Evolutionary conservation across 2,797 vertebrate species (phyloP), one percentile per base, ranked within the genome.

Genomic region (Brachyrhaphis roseni): DNA sequence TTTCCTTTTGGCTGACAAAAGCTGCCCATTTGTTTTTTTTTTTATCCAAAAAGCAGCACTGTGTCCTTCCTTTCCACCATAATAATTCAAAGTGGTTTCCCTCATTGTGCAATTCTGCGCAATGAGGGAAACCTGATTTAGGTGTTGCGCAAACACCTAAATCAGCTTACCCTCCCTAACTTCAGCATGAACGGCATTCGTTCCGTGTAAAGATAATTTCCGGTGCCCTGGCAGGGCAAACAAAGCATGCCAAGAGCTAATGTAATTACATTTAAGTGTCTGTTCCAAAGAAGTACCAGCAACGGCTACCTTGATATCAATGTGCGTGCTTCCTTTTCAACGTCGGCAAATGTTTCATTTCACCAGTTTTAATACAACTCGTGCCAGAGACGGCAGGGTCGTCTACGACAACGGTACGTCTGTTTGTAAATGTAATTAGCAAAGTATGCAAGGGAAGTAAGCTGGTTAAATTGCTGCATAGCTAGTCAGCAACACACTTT

Each of bases 131-230:
- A 43, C 41, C 10, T 10, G 41, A 43, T 43, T 43, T 43, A 43
- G 41, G 41, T 43, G 41, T 43, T 43, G 41, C 77, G 81, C 81
- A 87, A 87, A 81, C 83, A 82, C n/a, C 86, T 86, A 91, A 94
- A 94, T 93, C 85, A 46, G 88, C 84, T 92, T 93, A 89, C 80
- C 84, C 89, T 79, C 86, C 84, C 72, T 79, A 84, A 81, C 87
- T 87, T 84, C 78, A 75, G 85, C 82, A 84, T 81, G 86, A 93
- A 90, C 88, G 89, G 82, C 87, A 92, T 78, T 83, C 16, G 39
- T 88, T 87, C 85, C 76, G 80, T 85, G 87, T 87, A 82, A 79
- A 81, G 82, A 86, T 76, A 4, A 90, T 89, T 91, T 87, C 64
- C 83, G 68, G 80, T 84, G 75, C 74, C 78, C 80, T 80, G 83